Percentiles rank a stretch among this genome's conserved stretches.
Evolutionary conservation across 1,140 invertebrate genomes (phyloP).

Genomic region (Pinna nobilis): DNA sequence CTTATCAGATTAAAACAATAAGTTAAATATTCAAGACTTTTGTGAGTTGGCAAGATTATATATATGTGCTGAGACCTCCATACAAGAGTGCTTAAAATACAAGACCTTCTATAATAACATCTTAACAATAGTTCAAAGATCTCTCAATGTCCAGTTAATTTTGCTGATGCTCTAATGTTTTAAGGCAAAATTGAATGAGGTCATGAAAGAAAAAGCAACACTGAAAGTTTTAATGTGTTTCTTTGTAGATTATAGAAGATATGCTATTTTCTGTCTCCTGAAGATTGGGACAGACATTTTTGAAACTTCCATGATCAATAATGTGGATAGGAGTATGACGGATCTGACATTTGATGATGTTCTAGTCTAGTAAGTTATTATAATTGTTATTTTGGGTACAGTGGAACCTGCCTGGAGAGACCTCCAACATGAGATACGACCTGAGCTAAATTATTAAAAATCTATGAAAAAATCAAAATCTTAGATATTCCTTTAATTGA

Average conservation of each 20-base stretch:
- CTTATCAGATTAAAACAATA: too few relatives aligned
- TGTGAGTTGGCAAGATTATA: too few relatives aligned
- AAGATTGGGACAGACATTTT: conserved; percentile 83
- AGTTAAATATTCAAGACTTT: too few relatives aligned
- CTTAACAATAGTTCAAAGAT: too few relatives aligned
- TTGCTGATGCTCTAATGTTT: too few relatives aligned
- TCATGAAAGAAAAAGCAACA: too few relatives aligned
- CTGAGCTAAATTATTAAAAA: background rate
- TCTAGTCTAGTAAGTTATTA: conserved; percentile 81
- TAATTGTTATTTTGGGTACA: background rate
- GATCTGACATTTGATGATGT: conserved; percentile 84
- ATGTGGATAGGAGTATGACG: conserved; percentile 82
- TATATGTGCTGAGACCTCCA: too few relatives aligned
- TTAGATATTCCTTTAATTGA: background rate
- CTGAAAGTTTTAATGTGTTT: background rate
- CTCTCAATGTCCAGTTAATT: too few relatives aligned
- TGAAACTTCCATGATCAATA: conserved; percentile 81
- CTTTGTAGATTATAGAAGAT: conserved; percentile 79
- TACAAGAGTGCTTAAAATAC: too few relatives aligned
- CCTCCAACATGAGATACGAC: background rate
- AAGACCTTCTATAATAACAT: background rate
- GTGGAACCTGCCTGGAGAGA: too few relatives aligned
- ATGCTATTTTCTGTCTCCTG: conserved; percentile 83
- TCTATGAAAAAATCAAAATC: background rate
- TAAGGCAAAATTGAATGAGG: too few relatives aligned